Evolutionary conservation across 2,888 invertebrate genomes (phyloP).

Genomic region (Cryptops parisi): DNA sequence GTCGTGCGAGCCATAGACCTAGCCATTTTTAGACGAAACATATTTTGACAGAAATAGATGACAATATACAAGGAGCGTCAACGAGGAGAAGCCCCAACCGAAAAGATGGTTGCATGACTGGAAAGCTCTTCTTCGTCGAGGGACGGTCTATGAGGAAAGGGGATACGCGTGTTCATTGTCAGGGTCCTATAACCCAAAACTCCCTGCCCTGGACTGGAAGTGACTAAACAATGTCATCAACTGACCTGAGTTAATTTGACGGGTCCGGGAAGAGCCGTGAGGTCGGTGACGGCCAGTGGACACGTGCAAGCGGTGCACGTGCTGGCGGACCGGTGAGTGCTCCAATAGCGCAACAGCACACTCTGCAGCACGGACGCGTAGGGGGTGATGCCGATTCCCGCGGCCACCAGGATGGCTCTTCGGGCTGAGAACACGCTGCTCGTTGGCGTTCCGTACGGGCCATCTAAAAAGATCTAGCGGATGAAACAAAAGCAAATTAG

Average conservation of each 20-base stretch:
- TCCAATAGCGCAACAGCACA: slow-evolving; percentile 84
- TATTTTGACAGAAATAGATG: too few relatives aligned
- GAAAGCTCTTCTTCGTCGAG: too few relatives aligned
- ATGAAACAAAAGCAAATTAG: neutral
- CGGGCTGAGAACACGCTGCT: slow-evolving; percentile 88
- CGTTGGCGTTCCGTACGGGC: slow-evolving; percentile 89
- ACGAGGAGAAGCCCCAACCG: too few relatives aligned
- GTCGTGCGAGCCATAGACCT: too few relatives aligned
- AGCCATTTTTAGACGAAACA: too few relatives aligned
- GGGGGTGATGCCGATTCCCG: slow-evolving; percentile 93
- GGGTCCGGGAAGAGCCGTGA: slow-evolving; percentile 7
- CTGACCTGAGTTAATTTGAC: slow-evolving; percentile 2
- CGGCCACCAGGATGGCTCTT: slow-evolving; percentile 85
- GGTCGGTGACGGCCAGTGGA: slow-evolving; percentile 4
- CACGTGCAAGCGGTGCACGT: slow-evolving; percentile 2
- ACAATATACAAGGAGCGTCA: too few relatives aligned
- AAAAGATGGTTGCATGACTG: too few relatives aligned
- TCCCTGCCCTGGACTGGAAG: too few relatives aligned
- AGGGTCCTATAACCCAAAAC: too few relatives aligned
- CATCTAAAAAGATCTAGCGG: slow-evolving; percentile 72
- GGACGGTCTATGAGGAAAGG: too few relatives aligned
- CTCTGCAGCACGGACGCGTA: slow-evolving; percentile 90
- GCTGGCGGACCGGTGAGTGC: neutral
- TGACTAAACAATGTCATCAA: too few relatives aligned
- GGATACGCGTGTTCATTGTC: too few relatives aligned